phyloP scores from a whole-genome alignment of 2,888 invertebrate genomes.

The Bellardia bayeri region DNA sequence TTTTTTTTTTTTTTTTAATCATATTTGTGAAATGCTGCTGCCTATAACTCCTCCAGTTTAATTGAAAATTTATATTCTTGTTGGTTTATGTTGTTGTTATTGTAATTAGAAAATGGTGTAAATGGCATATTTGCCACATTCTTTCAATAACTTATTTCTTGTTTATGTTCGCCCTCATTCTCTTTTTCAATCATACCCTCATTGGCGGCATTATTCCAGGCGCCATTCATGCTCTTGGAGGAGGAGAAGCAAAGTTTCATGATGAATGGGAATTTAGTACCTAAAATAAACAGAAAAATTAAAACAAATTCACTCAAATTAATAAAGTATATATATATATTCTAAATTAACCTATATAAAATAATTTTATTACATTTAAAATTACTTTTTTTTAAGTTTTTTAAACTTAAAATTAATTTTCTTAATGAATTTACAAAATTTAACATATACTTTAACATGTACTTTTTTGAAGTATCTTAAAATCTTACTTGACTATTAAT shows the following conservation, averaged over 20 bases:
- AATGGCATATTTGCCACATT: constrained; percentile 63
- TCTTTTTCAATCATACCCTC: constrained; percentile 84
- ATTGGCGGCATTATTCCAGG: constrained; percentile 85
- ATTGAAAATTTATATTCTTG: constrained; percentile 44
- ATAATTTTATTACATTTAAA: too few species aligned
- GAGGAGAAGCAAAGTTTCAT: constrained; percentile 99
- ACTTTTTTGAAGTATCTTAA: too few species aligned
- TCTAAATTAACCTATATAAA: too few species aligned
- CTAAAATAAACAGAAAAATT: constrained; percentile 84
- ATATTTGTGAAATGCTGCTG: constrained; percentile 58
- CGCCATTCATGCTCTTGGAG: constrained; percentile 86
- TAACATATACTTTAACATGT: too few species aligned
- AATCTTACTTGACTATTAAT: too few species aligned
- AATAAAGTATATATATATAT: too few species aligned
- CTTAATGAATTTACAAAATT: too few species aligned
- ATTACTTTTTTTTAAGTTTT: too few species aligned
- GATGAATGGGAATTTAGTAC: constrained; percentile 98
- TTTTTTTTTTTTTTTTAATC: neutral
- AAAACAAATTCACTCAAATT: too few species aligned
- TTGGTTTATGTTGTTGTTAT: constrained; percentile 48
- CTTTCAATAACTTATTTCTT: constrained; percentile 83
- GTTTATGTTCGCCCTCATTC: constrained; percentile 82
- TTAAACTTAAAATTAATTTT: too few species aligned
- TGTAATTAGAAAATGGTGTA: constrained; percentile 71
- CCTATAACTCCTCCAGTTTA: constrained; percentile 70